These are phyloP conservation scores for Champsocephalus esox DNA, from an alignment of 2,797 vertebrate genomes.

Conservation along the genomic window DNA sequence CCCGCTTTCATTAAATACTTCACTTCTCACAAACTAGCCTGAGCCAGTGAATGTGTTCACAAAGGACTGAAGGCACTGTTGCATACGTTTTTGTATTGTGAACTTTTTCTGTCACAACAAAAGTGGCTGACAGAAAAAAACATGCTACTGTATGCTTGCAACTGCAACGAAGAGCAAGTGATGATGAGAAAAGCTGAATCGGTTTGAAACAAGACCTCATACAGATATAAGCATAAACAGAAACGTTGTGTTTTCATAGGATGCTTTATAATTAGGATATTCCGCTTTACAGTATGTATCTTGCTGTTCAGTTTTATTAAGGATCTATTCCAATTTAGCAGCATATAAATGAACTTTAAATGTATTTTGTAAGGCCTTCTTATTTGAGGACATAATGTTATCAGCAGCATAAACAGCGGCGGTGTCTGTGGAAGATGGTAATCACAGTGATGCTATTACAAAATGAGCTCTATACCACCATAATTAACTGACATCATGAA, in stretches of 20 bases:
- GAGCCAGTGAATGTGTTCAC: slow-evolving; percentile 47
- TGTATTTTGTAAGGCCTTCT: slow-evolving; percentile 4
- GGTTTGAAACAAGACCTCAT: background rate
- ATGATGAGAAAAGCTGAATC: slow-evolving; percentile 22
- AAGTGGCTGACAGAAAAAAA: slow-evolving; percentile 32
- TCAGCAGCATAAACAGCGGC: background rate
- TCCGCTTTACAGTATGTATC: slow-evolving; percentile 6
- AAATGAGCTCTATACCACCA: background rate
- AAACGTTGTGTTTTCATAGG: slow-evolving; percentile 14
- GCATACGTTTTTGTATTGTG: slow-evolving; percentile 50
- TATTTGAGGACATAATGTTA: background rate
- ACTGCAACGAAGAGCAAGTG: slow-evolving; percentile 29
- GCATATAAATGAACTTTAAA: slow-evolving; percentile 1
- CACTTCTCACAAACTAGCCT: slow-evolving; percentile 47
- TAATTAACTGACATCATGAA: background rate
- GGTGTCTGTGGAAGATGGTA: background rate
- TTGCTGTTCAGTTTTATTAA: slow-evolving; percentile 9
- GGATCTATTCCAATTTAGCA: slow-evolving; percentile 15
- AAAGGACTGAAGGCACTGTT: slow-evolving; percentile 53
- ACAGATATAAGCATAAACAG: slow-evolving; percentile 6
- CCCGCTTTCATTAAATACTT: slow-evolving; percentile 61
- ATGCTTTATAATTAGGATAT: background rate
- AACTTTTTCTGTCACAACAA: slow-evolving; percentile 53
- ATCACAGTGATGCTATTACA: background rate
- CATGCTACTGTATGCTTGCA: slow-evolving; percentile 13